Evolutionary conservation across 2,113 vertebrate species (phyloP), one percentile per base, ranked within the genome.

Genomic region (Carassius carassius): DNA sequence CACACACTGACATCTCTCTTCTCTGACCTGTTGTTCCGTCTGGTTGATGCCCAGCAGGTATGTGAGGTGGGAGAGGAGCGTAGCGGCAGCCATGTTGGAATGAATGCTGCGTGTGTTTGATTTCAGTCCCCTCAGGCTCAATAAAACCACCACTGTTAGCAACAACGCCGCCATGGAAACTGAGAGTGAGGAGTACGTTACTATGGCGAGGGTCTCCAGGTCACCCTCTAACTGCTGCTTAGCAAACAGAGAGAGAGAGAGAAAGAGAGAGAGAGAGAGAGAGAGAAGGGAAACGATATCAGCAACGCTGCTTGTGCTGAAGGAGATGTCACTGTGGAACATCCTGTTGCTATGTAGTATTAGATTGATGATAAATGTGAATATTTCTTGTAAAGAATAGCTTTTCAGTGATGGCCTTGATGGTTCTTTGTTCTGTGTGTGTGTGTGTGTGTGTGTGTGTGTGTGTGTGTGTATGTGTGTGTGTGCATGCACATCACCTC

Each of bases 61-160:
- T 74, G 98, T 94, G 70, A 99, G 95, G 92, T 99, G 97, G 0
- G 98, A 98, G 84, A 98, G 89, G 77, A 99, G 96, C 86, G 97
- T 96, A 69, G 97, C 96, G 0, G 95, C 94, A 0, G 97, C 96
- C 82, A 97, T 96, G 70, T 99, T 99, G 83, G 94, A 98, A 67
- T 98, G 96, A 93, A 99, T 99, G 90, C 97, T 96, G 79, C 97
- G 94, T 29, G 94, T 96, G 91, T 99, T 99, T 92, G 98, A 99
- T 93, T 98, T 99, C 83, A 99, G 96, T 84, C 97, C 97, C 86
- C 96, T 95, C 74, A 99, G 95, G 91, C 97, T 98, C 86, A 96
- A 95, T 32, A 99, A 94, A 89, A 98, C 89, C 37, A 95, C 92
- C 8, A 97, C 96, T 0, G 97, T 97, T 88, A 99, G 92, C 76